Base-by-base conservation (phyloP, 2,888 invertebrate genomes). In the Ormia ochracea region DNA sequence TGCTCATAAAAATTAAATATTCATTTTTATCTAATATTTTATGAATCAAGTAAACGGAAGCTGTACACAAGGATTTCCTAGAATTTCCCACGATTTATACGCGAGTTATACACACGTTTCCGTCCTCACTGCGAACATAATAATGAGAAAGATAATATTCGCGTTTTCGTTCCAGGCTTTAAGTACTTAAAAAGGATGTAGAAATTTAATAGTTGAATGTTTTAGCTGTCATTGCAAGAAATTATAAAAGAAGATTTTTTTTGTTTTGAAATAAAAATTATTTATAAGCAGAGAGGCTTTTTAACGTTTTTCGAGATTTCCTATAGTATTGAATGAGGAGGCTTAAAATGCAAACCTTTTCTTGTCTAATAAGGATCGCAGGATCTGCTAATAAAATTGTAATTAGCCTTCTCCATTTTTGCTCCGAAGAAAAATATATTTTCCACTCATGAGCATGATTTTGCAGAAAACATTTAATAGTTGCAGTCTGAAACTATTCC, bases 81-180 rank as follows among this genome's bases (percentile, higher is more conserved):
- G 82, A 83, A 82, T 69, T 83, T 82, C 82, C 82, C 82, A 83
- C 83, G 83, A 76, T 73, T 76, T 78, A 61, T 70, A 70, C 33
- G 48, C 74, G 70, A 66, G 65, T 70, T 78, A 26, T 78, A 48
- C 78, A 75, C 70, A 80, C 80, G 72, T 68, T 76, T 80, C 80
- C 80, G 79, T 70, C 75, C 61, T 41, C 31, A 41, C 38, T 12
- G 26, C 17, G 36, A 43, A 59, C 3, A 21, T 26, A 50, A 38
- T 14, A 41, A n/a, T n/a, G n/a, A n/a, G 56, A 31, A 74, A 58
- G 56, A 74, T 58, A 66, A 74, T 66, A 58, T 45, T 73, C 54
- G 43, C 12, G 36, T 36, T 73, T 63, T 54, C 12, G 36, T 36
- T 61, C 17, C 36, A 36, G 45, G n/a, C 23, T 43, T 17, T 17